A percentile compares a stretch with the other conserved stretches of the same genome.
Conservation (phyloP, 2,113 vertebrate genomes). For the Prunella himalayana region DNA sequence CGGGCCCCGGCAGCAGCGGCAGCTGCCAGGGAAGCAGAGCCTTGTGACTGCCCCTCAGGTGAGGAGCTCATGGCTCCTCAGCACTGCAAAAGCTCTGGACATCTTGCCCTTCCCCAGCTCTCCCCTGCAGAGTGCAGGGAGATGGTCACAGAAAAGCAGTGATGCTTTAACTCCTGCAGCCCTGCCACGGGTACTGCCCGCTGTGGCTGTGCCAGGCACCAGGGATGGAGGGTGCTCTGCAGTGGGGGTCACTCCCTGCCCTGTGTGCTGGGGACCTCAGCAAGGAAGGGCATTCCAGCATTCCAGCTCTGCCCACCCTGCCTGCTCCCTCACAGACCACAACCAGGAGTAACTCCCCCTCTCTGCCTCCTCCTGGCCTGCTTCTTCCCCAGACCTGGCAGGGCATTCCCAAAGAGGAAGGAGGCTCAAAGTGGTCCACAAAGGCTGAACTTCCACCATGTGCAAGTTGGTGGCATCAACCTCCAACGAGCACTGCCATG, state of each 20-base stretch:
- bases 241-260: neutral
- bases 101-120: neutral
- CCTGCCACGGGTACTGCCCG: neutral
- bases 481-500: rapidly evolving
- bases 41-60: neutral
- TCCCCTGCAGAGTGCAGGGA: neutral
- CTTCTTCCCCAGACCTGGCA: rapidly evolving
- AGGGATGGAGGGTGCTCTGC: neutral
- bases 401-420: rapidly evolving
- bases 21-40: neutral
- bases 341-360: neutral
- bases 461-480: rapidly evolving
- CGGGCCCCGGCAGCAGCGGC: neutral
- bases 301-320: neutral
- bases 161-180: neutral
- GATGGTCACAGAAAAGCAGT: rapidly evolving
- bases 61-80: neutral
- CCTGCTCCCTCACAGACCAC: neutral
- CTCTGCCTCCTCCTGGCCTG: neutral
- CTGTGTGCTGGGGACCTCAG: rapidly evolving
- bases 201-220: rapidly evolving
- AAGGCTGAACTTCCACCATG: neutral
- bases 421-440: neutral
- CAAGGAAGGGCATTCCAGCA: neutral
- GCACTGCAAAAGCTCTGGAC: neutral